Evolutionary conservation across 2,797 vertebrate genomes (phyloP), one percentile per base, ranked within the genome.

Genomic region (Manis javanica): DNA sequence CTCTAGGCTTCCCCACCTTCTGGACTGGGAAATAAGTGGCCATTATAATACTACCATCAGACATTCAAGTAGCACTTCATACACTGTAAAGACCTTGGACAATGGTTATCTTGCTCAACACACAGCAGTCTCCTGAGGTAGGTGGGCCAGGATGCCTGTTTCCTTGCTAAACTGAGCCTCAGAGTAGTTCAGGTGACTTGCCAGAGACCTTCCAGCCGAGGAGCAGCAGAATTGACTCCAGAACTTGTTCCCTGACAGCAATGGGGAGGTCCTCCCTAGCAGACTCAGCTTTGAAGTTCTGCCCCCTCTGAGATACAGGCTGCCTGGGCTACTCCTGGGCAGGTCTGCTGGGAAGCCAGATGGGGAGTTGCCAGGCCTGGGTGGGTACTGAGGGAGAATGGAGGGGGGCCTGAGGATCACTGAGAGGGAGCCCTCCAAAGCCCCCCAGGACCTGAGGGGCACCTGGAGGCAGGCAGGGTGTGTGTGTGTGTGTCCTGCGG

Each of bases 91-190:
- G 82, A 18, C 86, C 29, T 39, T 9, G 66, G 94, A 88, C 4
- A 0, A 6, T 15, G 42, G 68, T 16, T 15, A 46, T 21, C 37
- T 74, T 29, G 34, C 39, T 53, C 0, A 8, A 53, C 12, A 23
- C 46, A 71, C 37, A 29, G n/a, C 39, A 55, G 51, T 57, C 49
- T 57, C 5, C 1, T 3, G 46, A 75, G 66, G 59, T 0, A 37
- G 59, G 57, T 9, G 16, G 46, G 46, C 39, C 59, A 78, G 64
- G 53, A 19, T 51, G 46, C 37, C 63, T 29, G 21, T 31, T 34
- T 9, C 78, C 51, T 91, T 39, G 64, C 90, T 63, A 21, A 55
- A 66, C 13, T 11, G 51, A 87, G 82, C 37, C 34, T 90, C 68
- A 51, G 34, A 23, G 55, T n/a, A 37, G 66, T 39, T 12, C 9